Percentiles rank a stretch among this genome's conserved stretches.
Evolutionary conservation across 1,140 invertebrate species (phyloP).

Genomic region (Argopecten irradians): DNA sequence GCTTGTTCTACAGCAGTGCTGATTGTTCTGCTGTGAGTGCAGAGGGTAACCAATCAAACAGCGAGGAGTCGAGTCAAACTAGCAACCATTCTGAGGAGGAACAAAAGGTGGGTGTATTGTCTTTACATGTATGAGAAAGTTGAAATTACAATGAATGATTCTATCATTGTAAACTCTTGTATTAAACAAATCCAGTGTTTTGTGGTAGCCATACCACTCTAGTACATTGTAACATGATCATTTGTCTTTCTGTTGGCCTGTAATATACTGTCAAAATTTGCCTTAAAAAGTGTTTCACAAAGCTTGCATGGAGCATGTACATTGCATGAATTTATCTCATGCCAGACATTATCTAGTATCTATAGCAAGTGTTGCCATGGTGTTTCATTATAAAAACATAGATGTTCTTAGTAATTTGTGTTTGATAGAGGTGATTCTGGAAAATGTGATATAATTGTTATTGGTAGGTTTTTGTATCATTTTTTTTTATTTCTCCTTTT

Average conservation of each 20-base stretch:
- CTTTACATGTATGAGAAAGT: neutral
- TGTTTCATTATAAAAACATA: neutral
- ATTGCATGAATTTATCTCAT: neutral
- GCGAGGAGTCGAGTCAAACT: neutral
- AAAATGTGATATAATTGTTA: no score
- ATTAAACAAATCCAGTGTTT: neutral
- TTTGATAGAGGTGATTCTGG: neutral
- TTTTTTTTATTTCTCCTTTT: neutral
- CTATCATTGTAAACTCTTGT: slow-evolving; percentile 22
- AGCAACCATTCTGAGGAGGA: slow-evolving; percentile 25
- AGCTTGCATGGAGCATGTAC: neutral
- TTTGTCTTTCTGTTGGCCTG: neutral
- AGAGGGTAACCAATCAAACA: neutral
- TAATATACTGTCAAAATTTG: no score
- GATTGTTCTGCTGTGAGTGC: slow-evolving; percentile 18
- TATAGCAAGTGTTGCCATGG: no score
- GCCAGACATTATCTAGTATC: neutral
- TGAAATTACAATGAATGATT: neutral
- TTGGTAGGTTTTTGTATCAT: neutral
- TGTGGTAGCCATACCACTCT: neutral
- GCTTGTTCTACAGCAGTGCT: slow-evolving; percentile 24
- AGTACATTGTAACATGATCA: slow-evolving; percentile 25
- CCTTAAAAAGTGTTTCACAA: no score
- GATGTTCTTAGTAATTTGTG: neutral
- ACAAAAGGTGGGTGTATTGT: neutral